Evolutionary conservation across 2,797 vertebrate genomes (phyloP).

Genomic region (Emys orbicularis): DNA sequence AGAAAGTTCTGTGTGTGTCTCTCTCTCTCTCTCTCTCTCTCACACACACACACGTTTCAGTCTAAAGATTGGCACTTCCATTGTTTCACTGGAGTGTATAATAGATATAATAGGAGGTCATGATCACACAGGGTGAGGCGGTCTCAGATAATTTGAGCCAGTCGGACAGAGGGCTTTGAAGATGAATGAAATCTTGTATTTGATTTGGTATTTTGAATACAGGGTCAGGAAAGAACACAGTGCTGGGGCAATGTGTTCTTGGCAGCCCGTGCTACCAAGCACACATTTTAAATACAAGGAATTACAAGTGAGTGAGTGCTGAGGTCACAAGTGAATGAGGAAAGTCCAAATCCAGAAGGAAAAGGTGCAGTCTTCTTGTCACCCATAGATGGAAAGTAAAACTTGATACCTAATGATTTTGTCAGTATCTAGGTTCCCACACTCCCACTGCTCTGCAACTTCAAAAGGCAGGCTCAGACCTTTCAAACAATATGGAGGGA

Average conservation of each 20-base stretch:
- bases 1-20: neutral
- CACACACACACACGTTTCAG: neutral
- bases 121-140: fast-evolving
- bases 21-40: no score
- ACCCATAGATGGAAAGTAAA: neutral
- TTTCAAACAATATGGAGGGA: constrained; percentile 17
- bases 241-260: neutral
- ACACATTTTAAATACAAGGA: neutral
- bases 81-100: fast-evolving
- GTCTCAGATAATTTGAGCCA: neutral
- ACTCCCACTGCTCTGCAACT: neutral
- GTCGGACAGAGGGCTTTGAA: neutral
- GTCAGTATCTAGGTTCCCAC: no score
- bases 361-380: neutral
- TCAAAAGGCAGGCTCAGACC: neutral
- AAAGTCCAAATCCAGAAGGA: neutral
- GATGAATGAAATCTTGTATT: neutral
- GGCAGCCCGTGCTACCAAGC: neutral
- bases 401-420: no score
- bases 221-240: neutral
- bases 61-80: fast-evolving
- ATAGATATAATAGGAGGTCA: fast-evolving
- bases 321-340: neutral
- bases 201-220: neutral
- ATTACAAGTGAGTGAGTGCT: neutral